Evolutionary conservation across 2,888 invertebrate genomes (phyloP), one percentile per base, ranked within the genome.

Genomic region (Cephus runcator): DNA sequence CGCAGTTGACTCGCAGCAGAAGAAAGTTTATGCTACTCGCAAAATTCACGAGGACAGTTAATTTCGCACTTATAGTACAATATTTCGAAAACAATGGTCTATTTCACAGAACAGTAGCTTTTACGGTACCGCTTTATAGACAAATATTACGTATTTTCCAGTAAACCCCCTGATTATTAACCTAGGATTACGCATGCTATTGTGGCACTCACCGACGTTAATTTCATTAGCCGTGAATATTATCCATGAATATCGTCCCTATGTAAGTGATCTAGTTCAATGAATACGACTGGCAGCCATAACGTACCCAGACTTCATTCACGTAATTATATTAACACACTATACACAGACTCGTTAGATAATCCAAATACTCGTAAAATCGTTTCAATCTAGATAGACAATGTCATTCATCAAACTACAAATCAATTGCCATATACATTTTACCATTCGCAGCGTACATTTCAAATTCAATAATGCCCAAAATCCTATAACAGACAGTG

Each of bases 131-230:
- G 34, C 71, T 71, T 71, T 71, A 71, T 34, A 71, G 23, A 71
- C 34, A 34, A 31, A 71, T 56, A 56, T 56, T 56, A 56, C 56
- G 56, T 56, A 56, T 56, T 56, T 56, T 56, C 56, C 56, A 56
- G 23, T 71, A 71, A 33, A 34, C 30, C 71, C 30, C 71, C 6
- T 23, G 71, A 71, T 71, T 71, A 34, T 71, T 34, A 71, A 71
- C 71, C 31, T 34, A 34, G 71, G 79, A 84, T 80, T 84, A 80
- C 73, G 78, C 73, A 75, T 78, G 79, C 81, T 84, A 83, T 82
- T 83, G 81, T 77, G 31, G 40, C 75, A 75, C 76, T 80, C 76
- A 35, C 56, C 75, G 69, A 69, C 80, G 75, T 83, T 85, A 81
- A 85, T 83, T 83, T 80, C 79, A 78, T 83, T 79, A 73, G 74